Conservation (phyloP, 2,797 vertebrate species). For the Pachyuromys duprasi region DNA sequence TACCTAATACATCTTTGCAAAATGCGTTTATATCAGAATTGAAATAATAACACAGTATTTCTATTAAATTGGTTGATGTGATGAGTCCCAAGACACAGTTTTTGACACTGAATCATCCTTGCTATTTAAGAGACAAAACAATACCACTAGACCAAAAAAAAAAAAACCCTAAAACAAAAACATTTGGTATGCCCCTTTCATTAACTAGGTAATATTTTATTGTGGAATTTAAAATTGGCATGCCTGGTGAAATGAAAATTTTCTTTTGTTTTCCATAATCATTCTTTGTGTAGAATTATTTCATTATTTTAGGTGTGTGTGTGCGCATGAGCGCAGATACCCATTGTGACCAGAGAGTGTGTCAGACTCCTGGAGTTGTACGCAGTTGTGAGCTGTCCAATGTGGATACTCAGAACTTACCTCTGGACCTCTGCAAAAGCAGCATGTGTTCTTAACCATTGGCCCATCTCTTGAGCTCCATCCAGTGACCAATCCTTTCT, state of each 20-base stretch:
- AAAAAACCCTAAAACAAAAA: background rate
- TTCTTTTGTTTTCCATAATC: background rate
- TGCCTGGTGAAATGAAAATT: background rate
- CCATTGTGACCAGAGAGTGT: background rate
- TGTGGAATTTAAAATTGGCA: background rate
- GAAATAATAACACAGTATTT: background rate
- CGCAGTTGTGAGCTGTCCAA: background rate
- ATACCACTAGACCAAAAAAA: background rate
- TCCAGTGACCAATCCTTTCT: background rate
- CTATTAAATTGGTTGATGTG: background rate
- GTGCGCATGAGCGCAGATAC: background rate
- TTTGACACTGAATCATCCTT: background rate
- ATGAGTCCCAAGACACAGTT: background rate
- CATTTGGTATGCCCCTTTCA: background rate
- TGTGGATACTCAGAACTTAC: background rate
- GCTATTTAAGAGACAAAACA: background rate
- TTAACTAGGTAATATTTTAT: background rate
- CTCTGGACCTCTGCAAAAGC: background rate
- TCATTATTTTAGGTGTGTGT: background rate
- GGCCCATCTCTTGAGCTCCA: background rate
- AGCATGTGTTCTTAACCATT: background rate
- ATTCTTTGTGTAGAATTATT: background rate
- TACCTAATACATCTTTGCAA: background rate
- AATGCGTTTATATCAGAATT: background rate
- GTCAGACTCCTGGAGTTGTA: background rate